Base-by-base conservation (phyloP, 2,888 invertebrate genomes). In the Tricholauxania praeusta region DNA sequence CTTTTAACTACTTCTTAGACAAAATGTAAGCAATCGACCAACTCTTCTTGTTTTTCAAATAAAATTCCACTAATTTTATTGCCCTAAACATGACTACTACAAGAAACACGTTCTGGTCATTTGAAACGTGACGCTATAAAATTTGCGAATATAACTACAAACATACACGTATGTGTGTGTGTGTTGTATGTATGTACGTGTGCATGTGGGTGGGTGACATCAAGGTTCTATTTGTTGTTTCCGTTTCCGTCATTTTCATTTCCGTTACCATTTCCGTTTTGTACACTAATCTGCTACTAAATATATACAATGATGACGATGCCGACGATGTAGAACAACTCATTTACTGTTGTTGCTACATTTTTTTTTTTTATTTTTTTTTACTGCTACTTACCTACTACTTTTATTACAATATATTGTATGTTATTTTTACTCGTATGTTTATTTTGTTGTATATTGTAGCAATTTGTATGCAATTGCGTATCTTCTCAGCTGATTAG, bases 211-310 rank as follows among this genome's bases (percentile, higher is more conserved):
- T 39, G 39, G 17, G 12, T 32, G 17, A 55, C 57, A 17, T 32
- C 19, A 49, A 60, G 59, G 22, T 52, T 59, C 49, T 69, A 52
- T 60, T 47, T 69, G 69, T 32, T 69, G 60, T 19, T 63, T 70
- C 70, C 70, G 63, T 47, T 70, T 53, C 62, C 52, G 63, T 53
- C 53, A 63, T 62, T 47, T 63, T 63, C 49, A 70, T 70, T 70
- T 70, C 70, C 70, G 39, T 22, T 70, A 19, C 47, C 53, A 59
- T 70, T 70, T 70, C 70, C 70, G 53, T 70, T 70, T 39, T 32
- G 51, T 19, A 53, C 10, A 53, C 39, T 70, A 62, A 70, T 70
- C 53, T 70, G 62, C 63, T 62, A 48, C 49, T 63, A 63, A 70
- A 70, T 70, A 62, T 53, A 63, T 53, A 70, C 53, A 64, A 39